phyloP scores from a whole-genome alignment of 2,113 vertebrate species.

The Pipa parva region DNA sequence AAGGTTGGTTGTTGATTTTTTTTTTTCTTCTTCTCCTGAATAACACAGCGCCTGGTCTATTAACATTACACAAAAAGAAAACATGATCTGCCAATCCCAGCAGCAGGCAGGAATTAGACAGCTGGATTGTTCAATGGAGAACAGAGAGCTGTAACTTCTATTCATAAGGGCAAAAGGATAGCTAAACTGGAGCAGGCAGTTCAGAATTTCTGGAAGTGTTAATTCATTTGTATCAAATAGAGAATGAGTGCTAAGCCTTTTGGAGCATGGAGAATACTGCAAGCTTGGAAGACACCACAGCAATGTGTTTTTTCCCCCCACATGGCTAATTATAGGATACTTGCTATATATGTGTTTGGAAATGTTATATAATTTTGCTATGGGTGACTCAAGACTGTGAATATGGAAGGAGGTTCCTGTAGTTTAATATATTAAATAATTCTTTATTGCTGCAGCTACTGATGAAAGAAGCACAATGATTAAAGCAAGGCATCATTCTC shows the following conservation, averaged over 20 bases:
- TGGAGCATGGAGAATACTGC: conserved; percentile 1
- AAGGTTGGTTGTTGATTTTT: neutral
- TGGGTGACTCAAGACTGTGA: conserved; percentile 29
- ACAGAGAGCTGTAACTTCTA: conserved; percentile 1
- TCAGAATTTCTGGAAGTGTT: conserved; percentile 9
- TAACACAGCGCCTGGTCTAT: conserved; percentile 21
- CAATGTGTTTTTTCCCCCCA: conserved; percentile 14
- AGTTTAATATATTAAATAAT: neutral
- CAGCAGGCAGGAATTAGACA: conserved; percentile 30
- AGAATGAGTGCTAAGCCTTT: conserved; percentile 2
- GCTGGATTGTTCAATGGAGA: conserved; percentile 4
- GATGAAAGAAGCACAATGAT: neutral
- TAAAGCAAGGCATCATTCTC: neutral
- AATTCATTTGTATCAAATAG: neutral
- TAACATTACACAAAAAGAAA: conserved; percentile 12
- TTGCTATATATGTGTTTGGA: conserved; percentile 32
- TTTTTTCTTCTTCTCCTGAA: conserved; percentile 7
- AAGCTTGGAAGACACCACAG: conserved; percentile 8
- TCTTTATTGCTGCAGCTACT: neutral
- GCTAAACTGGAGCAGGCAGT: conserved; percentile 1
- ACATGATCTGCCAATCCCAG: conserved; percentile 16
- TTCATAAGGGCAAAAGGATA: neutral
- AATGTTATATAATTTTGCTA: conserved; percentile 21
- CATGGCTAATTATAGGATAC: conserved; percentile 38
- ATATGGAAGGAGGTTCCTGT: conserved; percentile 6